Conservation (phyloP, 2,113 vertebrate species). For the Tautogolabrus adspersus region DNA sequence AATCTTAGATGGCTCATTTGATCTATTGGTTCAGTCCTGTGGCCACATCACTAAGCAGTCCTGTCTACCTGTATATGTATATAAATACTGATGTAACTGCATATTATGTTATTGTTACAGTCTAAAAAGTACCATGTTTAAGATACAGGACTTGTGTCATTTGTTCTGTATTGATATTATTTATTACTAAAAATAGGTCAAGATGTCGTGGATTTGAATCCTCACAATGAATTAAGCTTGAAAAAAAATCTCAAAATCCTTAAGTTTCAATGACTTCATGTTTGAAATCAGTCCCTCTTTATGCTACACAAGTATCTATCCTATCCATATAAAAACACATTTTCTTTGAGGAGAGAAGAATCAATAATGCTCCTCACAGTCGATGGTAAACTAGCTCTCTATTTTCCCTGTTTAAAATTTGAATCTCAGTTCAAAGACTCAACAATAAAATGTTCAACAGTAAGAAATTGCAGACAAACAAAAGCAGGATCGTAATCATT, state of each 20-base stretch:
- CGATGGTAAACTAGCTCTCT: background rate
- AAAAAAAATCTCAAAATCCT: too few species aligned
- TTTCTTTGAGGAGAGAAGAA: too few species aligned
- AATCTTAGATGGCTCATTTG: constrained; percentile 8
- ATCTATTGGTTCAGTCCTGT: constrained; percentile 16
- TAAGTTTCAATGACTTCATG: too few species aligned
- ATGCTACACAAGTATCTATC: too few species aligned
- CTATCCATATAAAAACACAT: too few species aligned
- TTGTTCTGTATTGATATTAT: too few species aligned
- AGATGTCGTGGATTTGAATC: too few species aligned
- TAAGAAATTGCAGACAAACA: constrained; percentile 4
- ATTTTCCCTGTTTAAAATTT: constrained; percentile 9
- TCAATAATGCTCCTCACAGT: background rate
- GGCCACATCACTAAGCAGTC: constrained; percentile 11
- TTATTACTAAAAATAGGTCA: too few species aligned
- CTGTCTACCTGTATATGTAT: constrained; percentile 5
- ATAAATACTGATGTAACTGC: background rate
- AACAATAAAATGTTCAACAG: constrained; percentile 10
- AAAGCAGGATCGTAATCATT: constrained; percentile 18
- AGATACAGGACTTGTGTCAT: too few species aligned
- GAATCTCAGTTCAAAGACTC: constrained; percentile 9
- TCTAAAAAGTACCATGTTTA: too few species aligned
- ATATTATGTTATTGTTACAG: background rate
- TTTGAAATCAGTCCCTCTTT: too few species aligned
- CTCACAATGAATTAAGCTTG: too few species aligned